phyloP scores from a whole-genome alignment of 2,797 vertebrate species.

The Cirrhinus molitorella region DNA sequence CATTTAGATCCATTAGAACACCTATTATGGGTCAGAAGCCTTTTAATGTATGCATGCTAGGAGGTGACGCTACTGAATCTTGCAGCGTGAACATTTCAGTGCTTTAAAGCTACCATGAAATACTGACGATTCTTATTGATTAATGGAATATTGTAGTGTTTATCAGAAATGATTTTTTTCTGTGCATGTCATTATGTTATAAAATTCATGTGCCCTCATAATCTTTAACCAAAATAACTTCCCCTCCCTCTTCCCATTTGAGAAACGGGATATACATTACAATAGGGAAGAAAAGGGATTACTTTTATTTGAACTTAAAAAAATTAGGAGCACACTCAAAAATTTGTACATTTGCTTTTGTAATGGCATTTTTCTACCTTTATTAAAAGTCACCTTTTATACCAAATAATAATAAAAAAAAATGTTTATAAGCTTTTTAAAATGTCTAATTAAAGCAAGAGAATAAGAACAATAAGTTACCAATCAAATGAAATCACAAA shows the following conservation, averaged over 20 bases:
- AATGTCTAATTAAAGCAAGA: too few species aligned
- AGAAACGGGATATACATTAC: not conserved
- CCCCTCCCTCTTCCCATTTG: not conserved
- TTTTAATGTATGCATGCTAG: constrained; percentile 18
- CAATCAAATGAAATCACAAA: too few species aligned
- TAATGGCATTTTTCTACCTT: too few species aligned
- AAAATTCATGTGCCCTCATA: not conserved
- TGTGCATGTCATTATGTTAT: not conserved
- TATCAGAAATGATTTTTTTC: not conserved
- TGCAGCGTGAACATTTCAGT: not conserved
- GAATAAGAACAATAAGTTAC: too few species aligned
- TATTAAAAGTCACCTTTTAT: too few species aligned
- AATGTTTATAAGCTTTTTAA: too few species aligned
- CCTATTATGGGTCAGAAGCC: constrained; percentile 1
- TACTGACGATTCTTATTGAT: not conserved
- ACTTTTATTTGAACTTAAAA: too few species aligned
- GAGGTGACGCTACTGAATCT: not conserved
- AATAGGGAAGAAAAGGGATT: not conserved
- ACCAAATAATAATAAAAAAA: too few species aligned
- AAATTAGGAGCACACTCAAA: too few species aligned
- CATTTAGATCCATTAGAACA: constrained; percentile 20
- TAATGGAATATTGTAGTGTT: not conserved
- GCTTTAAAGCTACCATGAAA: not conserved
- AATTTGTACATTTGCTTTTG: too few species aligned
- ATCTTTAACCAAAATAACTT: not conserved